A percentile compares a stretch with the other conserved stretches of the same genome.
Conservation (phyloP, 2,888 invertebrate genomes). For the Sylvicola cinctus region DNA sequence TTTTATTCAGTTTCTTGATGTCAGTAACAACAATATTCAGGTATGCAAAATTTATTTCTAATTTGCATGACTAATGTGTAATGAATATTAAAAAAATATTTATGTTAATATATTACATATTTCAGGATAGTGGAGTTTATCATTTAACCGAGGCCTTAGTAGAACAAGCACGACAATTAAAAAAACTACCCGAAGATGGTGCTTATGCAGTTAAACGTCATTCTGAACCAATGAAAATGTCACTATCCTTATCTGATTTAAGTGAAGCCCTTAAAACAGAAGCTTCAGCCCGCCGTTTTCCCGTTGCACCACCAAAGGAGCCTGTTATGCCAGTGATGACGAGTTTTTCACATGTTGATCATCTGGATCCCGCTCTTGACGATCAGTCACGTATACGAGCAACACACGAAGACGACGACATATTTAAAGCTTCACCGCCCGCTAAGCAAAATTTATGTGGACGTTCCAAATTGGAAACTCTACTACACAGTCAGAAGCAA, state of each 20-base stretch:
- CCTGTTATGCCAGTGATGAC: background rate
- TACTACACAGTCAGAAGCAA: constrained; percentile 5
- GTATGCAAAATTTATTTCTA: constrained; percentile 13
- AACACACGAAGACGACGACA: too few species aligned
- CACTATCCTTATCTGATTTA: background rate
- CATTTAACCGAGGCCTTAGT: constrained; percentile 54
- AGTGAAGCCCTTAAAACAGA: background rate
- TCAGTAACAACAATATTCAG: constrained; percentile 47
- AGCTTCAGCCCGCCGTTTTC: background rate
- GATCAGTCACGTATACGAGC: background rate
- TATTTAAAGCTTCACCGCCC: too few species aligned
- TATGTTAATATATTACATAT: background rate
- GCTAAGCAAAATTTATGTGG: constrained; percentile 1
- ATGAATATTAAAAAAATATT: constrained; percentile 1
- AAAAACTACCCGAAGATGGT: background rate
- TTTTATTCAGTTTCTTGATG: constrained; percentile 56
- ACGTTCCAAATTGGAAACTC: constrained; percentile 8
- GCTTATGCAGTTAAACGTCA: background rate
- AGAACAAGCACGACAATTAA: constrained; percentile 33
- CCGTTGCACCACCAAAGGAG: background rate
- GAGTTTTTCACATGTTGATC: background rate
- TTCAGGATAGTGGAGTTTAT: constrained; percentile 49
- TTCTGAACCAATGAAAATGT: background rate
- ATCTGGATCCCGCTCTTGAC: background rate
- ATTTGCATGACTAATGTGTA: background rate